Evolutionary conservation across 30 jellyfish, hydroid and myxozoan species (phyloP).

Genomic region (Sanderia malayensis): DNA sequence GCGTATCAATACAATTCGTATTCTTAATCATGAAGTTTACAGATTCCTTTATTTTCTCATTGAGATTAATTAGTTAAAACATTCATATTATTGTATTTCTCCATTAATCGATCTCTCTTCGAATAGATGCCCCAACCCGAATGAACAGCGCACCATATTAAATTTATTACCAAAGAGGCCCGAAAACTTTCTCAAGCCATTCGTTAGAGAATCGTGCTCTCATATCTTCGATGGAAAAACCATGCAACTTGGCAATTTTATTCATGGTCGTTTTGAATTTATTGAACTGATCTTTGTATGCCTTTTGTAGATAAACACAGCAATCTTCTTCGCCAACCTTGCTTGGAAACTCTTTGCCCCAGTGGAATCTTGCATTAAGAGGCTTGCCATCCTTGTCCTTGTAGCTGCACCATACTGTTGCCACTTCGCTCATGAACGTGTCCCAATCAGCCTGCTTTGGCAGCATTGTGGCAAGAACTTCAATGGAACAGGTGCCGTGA

Average conservation of each 20-base stretch:
- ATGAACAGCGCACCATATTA: no score
- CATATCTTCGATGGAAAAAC: conserved; percentile 5
- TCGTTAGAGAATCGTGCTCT: conserved; percentile 3
- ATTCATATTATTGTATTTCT: no score
- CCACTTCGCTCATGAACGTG: background rate
- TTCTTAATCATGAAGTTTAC: no score
- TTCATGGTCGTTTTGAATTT: background rate
- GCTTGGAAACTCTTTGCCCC: conserved; percentile 1
- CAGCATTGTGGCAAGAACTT: conserved; percentile 14
- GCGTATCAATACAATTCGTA: no score
- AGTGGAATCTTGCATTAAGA: background rate
- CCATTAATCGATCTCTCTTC: no score
- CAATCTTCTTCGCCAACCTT: background rate
- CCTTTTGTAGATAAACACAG: background rate
- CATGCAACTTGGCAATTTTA: background rate
- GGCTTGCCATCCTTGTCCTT: background rate
- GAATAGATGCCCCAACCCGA: no score
- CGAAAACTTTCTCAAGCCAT: conserved; percentile 14
- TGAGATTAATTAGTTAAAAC: no score
- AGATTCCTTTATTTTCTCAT: no score
- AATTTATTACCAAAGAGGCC: conserved; percentile 39
- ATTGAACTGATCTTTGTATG: background rate
- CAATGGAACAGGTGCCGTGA: conserved; percentile 12
- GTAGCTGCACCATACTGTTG: background rate
- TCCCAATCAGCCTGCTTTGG: background rate